phyloP scores from a whole-genome alignment of 2,113 vertebrate genomes.

The Menura novaehollandiae region DNA sequence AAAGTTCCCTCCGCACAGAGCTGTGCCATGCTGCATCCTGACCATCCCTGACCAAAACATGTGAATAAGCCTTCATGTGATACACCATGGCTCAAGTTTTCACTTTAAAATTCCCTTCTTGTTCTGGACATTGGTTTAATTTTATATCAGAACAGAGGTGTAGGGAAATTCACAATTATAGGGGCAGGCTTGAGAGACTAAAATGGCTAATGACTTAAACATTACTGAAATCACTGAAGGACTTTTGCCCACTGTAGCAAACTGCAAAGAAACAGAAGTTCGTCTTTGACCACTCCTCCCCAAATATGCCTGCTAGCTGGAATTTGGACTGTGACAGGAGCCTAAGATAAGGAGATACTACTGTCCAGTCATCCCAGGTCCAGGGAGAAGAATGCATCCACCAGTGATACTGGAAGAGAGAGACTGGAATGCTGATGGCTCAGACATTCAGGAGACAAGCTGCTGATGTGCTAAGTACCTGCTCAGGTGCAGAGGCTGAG shows the following conservation, averaged over 20 bases:
- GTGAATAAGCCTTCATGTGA: neutral
- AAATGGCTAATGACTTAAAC: neutral
- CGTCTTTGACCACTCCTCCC: neutral
- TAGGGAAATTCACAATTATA: neutral
- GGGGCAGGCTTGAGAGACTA: neutral
- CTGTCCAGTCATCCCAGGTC: neutral
- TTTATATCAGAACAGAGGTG: neutral
- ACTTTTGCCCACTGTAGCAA: neutral
- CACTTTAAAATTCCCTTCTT: neutral
- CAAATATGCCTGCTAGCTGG: neutral
- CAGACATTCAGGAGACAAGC: no score
- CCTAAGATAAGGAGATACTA: neutral
- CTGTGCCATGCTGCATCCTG: neutral
- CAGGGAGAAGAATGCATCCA: neutral
- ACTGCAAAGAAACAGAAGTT: neutral
- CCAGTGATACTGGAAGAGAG: no score
- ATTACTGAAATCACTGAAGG: neutral
- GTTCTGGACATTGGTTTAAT: neutral
- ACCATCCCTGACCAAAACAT: neutral
- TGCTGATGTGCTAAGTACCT: no score
- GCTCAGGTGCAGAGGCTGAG: no score
- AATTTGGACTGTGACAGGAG: neutral
- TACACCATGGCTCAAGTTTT: neutral
- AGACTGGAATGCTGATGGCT: no score
- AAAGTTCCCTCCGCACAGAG: neutral